Evolutionary conservation across 2,888 invertebrate species (phyloP), one percentile per base, ranked within the genome.

Genomic region (Cantharis rufa): DNA sequence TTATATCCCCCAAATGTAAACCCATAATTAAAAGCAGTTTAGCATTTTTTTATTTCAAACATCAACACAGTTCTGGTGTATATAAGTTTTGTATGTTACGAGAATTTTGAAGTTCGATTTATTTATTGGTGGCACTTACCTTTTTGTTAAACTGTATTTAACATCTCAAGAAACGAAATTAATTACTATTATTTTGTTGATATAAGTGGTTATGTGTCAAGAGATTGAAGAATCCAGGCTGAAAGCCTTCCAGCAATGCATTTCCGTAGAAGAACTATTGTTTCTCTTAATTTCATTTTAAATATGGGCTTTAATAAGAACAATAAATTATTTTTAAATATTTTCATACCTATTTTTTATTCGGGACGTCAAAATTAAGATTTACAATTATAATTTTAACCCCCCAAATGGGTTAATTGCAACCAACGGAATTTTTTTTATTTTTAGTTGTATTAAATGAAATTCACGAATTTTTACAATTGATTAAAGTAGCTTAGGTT

Each of bases 91-190:
- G 70, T 76, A 78, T 48, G n/a, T n/a, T 48, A 48, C 7, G n/a
- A 48, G n/a, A 48, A 48, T 1, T 78, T 77, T 76, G 77, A 32
- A 70, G 71, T 77, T 78, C 81, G 82, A 84, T 84, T 85, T 85
- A 85, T 85, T 84, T 86, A 86, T 87, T 87, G 86, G 87, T 87
- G 87, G 87, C 87, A 87, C 85, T 87, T 83, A 85, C 86, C 83
- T 85, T 84, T n/a, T 85, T 85, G 85, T 81, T 83, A 83, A 84
- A 82, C 83, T 84, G 82, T 85, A 85, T 84, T 87, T 87, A 88
- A 87, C 87, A 85, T 86, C 85, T 88, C 87, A 87, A 86, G 85
- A 84, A 83, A 82, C 80, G 79, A 82, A 79, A 85, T 86, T 88
- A 88, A 88, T 88, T 87, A 86, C 86, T 86, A 86, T 84, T 85